A percentile compares a stretch with the other conserved stretches of the same genome.
Conservation (phyloP, 2,797 vertebrate genomes). For the Muscicapa comitata region DNA sequence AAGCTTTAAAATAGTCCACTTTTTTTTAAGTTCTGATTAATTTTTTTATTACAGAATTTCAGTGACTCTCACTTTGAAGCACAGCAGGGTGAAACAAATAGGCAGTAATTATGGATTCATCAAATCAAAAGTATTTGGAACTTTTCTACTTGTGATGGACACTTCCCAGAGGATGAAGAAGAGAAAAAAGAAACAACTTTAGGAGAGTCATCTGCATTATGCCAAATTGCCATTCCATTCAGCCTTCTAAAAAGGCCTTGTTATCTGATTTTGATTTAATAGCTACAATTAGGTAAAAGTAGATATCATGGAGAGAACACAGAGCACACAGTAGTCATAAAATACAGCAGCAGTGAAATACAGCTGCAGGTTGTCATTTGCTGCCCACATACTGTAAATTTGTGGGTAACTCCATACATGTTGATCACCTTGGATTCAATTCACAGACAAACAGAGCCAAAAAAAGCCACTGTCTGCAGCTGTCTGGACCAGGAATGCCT, state of each 20-base stretch:
- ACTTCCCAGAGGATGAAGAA: not conserved
- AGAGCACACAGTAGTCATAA: not conserved
- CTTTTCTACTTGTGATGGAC: not conserved
- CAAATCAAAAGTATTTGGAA: not conserved
- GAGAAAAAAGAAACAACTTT: not conserved
- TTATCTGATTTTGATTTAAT: not conserved
- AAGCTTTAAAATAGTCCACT: not conserved
- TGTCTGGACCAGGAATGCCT: not conserved
- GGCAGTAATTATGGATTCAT: not conserved
- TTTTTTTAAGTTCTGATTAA: not conserved
- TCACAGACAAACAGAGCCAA: not conserved
- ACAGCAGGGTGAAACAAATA: not conserved
- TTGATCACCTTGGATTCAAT: not conserved
- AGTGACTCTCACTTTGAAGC: not conserved
- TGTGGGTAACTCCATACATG: not conserved
- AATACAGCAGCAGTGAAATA: slow-evolving; percentile 14
- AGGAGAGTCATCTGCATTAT: not conserved
- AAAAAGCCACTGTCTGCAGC: not conserved
- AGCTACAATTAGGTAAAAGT: slow-evolving; percentile 9
- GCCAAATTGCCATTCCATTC: not conserved
- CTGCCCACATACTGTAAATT: slow-evolving; percentile 18
- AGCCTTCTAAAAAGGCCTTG: not conserved
- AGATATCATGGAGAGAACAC: not conserved
- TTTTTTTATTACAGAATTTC: not conserved
- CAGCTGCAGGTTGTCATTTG: not conserved